These are phyloP conservation scores for Choristoneura fumiferana DNA, from an alignment of 1,140 invertebrate species.

Conservation along the genomic window DNA sequence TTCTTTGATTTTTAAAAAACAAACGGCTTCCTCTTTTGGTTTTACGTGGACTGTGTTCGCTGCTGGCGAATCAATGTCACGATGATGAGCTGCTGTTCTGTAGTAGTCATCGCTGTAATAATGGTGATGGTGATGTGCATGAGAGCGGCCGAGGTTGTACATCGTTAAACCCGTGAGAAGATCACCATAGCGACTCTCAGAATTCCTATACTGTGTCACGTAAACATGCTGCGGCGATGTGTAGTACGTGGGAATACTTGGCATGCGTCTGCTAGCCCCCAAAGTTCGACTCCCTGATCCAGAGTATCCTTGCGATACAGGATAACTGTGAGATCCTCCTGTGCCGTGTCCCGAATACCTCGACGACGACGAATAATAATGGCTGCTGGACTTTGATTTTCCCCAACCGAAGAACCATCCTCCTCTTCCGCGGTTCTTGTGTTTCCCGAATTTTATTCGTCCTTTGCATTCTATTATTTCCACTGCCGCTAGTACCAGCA, in stretches of 20 bases:
- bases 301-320: background rate
- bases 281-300: background rate
- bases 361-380: background rate
- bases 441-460: background rate
- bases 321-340: slow-evolving; percentile 3
- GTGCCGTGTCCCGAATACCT: background rate
- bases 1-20: slow-evolving; percentile 7
- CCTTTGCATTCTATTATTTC: slow-evolving; percentile 3
- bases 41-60: background rate
- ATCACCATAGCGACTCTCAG: slow-evolving; percentile 2
- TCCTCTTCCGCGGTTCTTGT: background rate
- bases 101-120: slow-evolving; percentile 13
- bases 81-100: background rate
- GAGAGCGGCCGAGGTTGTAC: slow-evolving; percentile 16
- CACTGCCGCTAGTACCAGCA: slow-evolving; percentile 1
- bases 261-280: background rate
- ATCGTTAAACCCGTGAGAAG: slow-evolving; percentile 10
- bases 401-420: slow-evolving; percentile 7
- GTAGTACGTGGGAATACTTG: slow-evolving; percentile 8
- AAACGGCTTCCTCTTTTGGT: slow-evolving; percentile 7
- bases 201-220: background rate
- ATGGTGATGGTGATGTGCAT: background rate
- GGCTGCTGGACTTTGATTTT: background rate
- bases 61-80: background rate
- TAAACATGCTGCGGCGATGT: slow-evolving; percentile 10